Evolutionary conservation across 1,140 invertebrate species (phyloP), one percentile per base, ranked within the genome.

Genomic region (Schlechtendalia chinensis): DNA sequence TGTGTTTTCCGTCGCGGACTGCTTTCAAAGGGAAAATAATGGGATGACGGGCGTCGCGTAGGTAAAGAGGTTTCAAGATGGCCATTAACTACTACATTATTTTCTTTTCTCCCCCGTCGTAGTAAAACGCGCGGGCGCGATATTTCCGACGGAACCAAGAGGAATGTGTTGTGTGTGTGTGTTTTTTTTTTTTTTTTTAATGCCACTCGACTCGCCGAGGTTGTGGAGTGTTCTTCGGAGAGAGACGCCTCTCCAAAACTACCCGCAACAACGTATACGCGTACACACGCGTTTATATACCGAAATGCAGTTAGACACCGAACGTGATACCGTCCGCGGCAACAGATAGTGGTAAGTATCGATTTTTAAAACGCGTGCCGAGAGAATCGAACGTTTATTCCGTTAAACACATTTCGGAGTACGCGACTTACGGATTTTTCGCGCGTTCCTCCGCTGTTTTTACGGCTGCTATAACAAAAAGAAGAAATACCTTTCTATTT

Each of bases 11-110:
- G 45, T n/a, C 14, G 58, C 22, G 72, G 11, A n/a, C n/a, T n/a
- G n/a, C 24, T 29, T 54, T 54, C 69, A 12, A 77, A 22, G 29
- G 39, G 39, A 24, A 77, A 79, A 61, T 63, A 79, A 79, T 50
- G 58, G 58, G 32, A 47, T 45, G 58, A 24, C 47, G 47, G n/a
- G 12, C 58, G 39, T 27, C 22, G 17, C 24, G 24, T 29, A 14
- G 22, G 39, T n/a, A 27, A 47, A 61, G 56, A 63, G 39, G 56
- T 79, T 63, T 79, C 58, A 47, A 79, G 56, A 79, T 47, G 75
- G 24, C 58, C 75, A 79, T 79, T 79, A 79, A 79, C 75, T 12
- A 50, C 75, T 79, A 24, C 58, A 10, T 61, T 79, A 14, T 71
- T 24, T 27, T 72, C 29, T 63, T 61, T 47, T 50, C 32, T 8